Evolutionary conservation across 2,888 invertebrate genomes (phyloP), one percentile per base, ranked within the genome.

Genomic region (Mesorhabditis spiculigera): DNA sequence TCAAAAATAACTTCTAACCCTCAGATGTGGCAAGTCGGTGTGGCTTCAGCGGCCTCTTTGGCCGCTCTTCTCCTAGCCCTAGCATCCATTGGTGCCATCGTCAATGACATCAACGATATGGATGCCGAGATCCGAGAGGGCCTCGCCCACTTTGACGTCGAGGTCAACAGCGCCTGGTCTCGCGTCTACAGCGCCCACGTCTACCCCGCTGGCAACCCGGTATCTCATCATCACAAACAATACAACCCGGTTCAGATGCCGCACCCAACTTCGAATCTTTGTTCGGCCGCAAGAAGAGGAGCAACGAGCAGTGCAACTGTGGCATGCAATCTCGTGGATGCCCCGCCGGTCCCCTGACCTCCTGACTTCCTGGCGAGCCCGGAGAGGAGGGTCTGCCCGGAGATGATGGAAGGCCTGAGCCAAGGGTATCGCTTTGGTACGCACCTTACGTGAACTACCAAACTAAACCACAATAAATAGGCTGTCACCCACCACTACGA

Each of bases 241-340:
- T 28, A 50, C n/a, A 50, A 50, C 8, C 10, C 58, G 2, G 10
- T 50, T 50, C n/a, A 50, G 58, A 50, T 67, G 72, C 75, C 13
- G 68, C 70, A 45, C 72, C 73, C 68, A 75, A 68, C 68, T 73
- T 73, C 73, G 68, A 66, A 58, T 71, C 73, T 6, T 68, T 75
- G 42, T 75, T 73, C 68, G 75, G 75, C 63, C 72, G 75, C 68
- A 70, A 75, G 66, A 75, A 75, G 68, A 72, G 75, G 71, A 69
- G 69, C 71, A 73, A 73, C 75, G 71, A 68, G 61, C 71, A 75
- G 61, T 75, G 75, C 68, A 66, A 73, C 66, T 75, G 75, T 45
- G 75, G 75, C 66, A 61, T 69, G 50, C 72, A 71, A 68, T 73
- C 75, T 43, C 63, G 71, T 45, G 71, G 71, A 68, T 75, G 75